A percentile compares a stretch with the other conserved stretches of the same genome.
Evolutionary conservation across 2,888 invertebrate species (phyloP).

Genomic region (Byasa hedistus): DNA sequence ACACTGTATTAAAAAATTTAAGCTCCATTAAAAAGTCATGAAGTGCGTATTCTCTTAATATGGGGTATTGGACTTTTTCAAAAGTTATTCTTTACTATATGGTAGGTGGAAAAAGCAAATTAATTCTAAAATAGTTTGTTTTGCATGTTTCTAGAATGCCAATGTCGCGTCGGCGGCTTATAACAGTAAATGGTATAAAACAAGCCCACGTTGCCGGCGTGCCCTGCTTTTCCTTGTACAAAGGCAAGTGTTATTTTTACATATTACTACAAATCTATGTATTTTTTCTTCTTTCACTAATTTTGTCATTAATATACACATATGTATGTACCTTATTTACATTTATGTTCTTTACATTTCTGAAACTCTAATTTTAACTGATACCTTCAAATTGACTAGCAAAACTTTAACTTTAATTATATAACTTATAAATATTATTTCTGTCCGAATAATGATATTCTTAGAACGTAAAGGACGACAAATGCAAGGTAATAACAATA

Average conservation of each 20-base stretch:
- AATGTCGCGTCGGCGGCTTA: slow-evolving; percentile 63
- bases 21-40: neutral
- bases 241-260: slow-evolving; percentile 44
- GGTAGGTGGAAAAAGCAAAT: neutral
- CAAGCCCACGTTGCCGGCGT: slow-evolving; percentile 60
- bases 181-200: slow-evolving; percentile 66
- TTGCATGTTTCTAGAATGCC: slow-evolving; percentile 51
- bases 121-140: slow-evolving; percentile 3
- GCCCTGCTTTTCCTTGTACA: slow-evolving; percentile 62
- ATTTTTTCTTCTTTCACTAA: no score
- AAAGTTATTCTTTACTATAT: neutral
- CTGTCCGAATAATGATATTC: no score
- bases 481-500: neutral
- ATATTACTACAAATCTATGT: neutral
- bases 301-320: no score
- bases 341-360: no score
- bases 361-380: no score
- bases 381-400: no score
- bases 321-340: no score
- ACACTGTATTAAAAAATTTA: neutral
- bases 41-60: neutral
- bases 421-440: no score
- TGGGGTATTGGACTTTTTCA: neutral
- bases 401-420: no score
- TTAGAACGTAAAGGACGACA: no score